A percentile compares a stretch with the other conserved stretches of the same genome.
These are phyloP conservation scores for Oncorhynchus keta DNA, from an alignment of 2,113 vertebrate species.

Conservation along the genomic window DNA sequence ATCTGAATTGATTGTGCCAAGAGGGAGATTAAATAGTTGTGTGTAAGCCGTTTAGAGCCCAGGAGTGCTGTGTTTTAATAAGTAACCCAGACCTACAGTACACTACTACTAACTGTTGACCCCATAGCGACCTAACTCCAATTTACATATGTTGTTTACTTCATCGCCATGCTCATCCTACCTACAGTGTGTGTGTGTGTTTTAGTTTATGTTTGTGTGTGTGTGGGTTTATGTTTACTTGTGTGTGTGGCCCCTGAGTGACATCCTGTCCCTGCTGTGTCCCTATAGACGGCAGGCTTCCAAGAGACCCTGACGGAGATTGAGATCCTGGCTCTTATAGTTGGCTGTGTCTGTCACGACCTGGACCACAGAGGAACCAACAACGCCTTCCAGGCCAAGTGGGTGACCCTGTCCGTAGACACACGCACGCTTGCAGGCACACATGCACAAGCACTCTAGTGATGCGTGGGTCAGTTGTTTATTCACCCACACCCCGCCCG, in stretches of 20 bases:
- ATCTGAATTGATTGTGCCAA: conserved; percentile 55
- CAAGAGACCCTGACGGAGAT: conserved; percentile 94
- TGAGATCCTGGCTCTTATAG: conserved; percentile 96
- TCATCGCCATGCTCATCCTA: not conserved
- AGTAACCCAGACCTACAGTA: conserved; percentile 40
- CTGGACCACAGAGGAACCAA: conserved; percentile 99
- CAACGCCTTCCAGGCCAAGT: conserved; percentile 99
- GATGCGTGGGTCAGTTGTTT: too few relatives aligned
- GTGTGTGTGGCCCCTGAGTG: not conserved
- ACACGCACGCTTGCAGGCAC: not conserved
- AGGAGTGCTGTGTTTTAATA: conserved; percentile 50
- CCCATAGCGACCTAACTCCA: conserved; percentile 45
- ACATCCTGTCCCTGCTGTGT: conserved; percentile 37
- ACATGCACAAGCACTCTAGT: not conserved
- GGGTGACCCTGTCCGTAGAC: conserved; percentile 60
- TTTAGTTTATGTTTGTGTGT: too few relatives aligned
- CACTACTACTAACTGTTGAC: conserved; percentile 40
- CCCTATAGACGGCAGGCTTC: conserved; percentile 88
- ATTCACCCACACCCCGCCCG: too few relatives aligned
- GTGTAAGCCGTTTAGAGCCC: conserved; percentile 53
- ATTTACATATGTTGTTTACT: not conserved
- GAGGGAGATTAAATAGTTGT: conserved; percentile 42
- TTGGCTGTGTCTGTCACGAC: conserved; percentile 98
- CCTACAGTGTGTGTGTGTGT: not conserved
- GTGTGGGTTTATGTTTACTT: not conserved